phyloP scores from a whole-genome alignment of 1,140 invertebrate genomes.

The Battus philenor region DNA sequence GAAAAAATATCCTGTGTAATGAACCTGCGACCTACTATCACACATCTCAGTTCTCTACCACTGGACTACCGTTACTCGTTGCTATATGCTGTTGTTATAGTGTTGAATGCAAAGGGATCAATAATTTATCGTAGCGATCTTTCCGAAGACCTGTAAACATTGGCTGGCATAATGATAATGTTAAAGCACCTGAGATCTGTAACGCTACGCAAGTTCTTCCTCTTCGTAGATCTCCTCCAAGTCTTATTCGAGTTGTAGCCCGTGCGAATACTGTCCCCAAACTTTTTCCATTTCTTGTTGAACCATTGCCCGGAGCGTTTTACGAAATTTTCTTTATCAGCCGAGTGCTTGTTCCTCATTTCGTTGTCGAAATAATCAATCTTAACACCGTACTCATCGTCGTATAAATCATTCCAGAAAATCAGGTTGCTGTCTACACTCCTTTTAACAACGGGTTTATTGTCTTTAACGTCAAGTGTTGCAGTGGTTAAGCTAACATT shows the following conservation, averaged over 20 bases:
- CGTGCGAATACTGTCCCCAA: conserved; percentile 8
- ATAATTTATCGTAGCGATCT: too few species aligned
- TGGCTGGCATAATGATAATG: too few species aligned
- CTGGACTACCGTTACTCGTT: too few species aligned
- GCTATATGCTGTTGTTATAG: too few species aligned
- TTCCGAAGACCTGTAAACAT: too few species aligned
- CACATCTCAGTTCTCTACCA: too few species aligned
- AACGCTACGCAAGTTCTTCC: conserved; percentile 1
- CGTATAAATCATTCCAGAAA: conserved; percentile 58
- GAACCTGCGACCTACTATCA: too few species aligned
- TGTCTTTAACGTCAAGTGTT: conserved; percentile 2
- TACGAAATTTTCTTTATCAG: conserved; percentile 32
- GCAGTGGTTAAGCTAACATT: neutral
- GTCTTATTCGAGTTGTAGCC: neutral
- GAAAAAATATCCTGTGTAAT: too few species aligned
- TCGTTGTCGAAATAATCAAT: conserved; percentile 38
- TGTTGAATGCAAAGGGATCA: too few species aligned
- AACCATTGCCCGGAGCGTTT: conserved; percentile 36
- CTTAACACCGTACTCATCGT: conserved; percentile 56
- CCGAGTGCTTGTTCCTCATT: conserved; percentile 30
- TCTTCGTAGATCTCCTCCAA: neutral
- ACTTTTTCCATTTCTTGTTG: conserved; percentile 19
- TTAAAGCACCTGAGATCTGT: neutral
- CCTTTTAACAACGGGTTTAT: conserved; percentile 44
- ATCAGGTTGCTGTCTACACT: conserved; percentile 33